A percentile compares a stretch with the other conserved stretches of the same genome.
Evolutionary conservation across 1,140 invertebrate species (phyloP).

Genomic region (Agraylea sexmaculata): DNA sequence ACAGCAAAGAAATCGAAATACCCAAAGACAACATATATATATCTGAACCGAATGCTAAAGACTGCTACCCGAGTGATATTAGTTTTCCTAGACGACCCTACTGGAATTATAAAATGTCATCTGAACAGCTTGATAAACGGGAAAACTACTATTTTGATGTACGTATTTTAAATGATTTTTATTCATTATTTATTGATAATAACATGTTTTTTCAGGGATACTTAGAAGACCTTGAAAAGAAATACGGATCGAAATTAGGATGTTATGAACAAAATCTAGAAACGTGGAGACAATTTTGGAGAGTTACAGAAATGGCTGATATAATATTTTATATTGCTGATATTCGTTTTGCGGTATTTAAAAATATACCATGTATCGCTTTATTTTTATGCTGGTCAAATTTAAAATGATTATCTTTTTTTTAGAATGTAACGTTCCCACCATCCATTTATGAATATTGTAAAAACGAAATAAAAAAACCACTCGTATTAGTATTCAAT

Average conservation of each 20-base stretch:
- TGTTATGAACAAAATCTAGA: constrained; percentile 83
- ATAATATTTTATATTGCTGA: constrained; percentile 76
- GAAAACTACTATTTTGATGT: constrained; percentile 75
- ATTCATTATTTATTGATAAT: constrained; percentile 2
- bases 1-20: constrained; percentile 12
- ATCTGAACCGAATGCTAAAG: constrained; percentile 56
- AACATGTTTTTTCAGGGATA: constrained; percentile 33
- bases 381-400: constrained; percentile 3
- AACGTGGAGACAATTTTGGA: constrained; percentile 88
- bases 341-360: constrained; percentile 62
- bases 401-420: constrained; percentile 13
- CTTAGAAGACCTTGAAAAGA: constrained; percentile 34
- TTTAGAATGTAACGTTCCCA: constrained; percentile 70
- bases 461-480: constrained; percentile 58
- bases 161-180: neutral
- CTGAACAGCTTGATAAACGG: constrained; percentile 56
- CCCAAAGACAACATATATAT: constrained; percentile 40
- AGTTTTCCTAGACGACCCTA: constrained; percentile 72
- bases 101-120: constrained; percentile 65
- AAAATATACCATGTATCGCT: constrained; percentile 1
- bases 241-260: constrained; percentile 33
- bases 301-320: constrained; percentile 85
- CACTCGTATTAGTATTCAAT: constrained; percentile 80
- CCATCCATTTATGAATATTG: constrained; percentile 78
- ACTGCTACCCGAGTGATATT: constrained; percentile 60